phyloP scores from a whole-genome alignment of 2,888 invertebrate species.

The Sesamia inferens region DNA sequence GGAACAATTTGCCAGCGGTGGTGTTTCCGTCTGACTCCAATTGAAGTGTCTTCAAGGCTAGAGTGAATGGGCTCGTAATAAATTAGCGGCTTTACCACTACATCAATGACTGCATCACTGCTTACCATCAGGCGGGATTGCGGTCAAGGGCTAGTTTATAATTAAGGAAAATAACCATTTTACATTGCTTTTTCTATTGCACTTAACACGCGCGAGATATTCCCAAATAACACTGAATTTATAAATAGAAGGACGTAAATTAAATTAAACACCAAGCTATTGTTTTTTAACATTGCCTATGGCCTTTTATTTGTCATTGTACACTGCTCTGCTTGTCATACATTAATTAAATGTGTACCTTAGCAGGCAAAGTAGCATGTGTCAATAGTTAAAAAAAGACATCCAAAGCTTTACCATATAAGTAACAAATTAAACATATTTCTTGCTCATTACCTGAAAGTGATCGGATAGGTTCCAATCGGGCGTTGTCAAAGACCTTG shows the following conservation, averaged over 20 bases:
- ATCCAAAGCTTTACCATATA: conserved; percentile 19
- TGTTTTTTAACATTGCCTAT: too few species aligned
- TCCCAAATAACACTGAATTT: conserved; percentile 20
- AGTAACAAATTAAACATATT: conserved; percentile 59
- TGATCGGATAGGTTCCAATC: conserved; percentile 66
- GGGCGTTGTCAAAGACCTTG: conserved; percentile 77
- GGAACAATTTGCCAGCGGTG: too few species aligned
- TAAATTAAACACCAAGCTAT: too few species aligned
- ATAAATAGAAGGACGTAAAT: background rate
- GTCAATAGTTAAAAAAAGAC: background rate
- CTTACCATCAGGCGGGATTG: too few species aligned
- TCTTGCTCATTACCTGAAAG: conserved; percentile 75
- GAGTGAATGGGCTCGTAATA: too few species aligned
- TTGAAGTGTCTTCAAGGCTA: too few species aligned
- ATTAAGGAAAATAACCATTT: background rate
- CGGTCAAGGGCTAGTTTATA: too few species aligned
- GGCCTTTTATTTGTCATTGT: too few species aligned
- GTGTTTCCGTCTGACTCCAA: too few species aligned
- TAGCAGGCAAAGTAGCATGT: background rate
- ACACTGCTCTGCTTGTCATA: background rate
- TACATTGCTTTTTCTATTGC: background rate
- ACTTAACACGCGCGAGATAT: background rate
- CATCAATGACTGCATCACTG: too few species aligned
- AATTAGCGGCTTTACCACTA: too few species aligned
- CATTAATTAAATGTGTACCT: background rate